A percentile compares a stretch with the other conserved stretches of the same genome.
These are phyloP conservation scores for Zhuqinia jingwanae DNA, from an alignment of 2,888 invertebrate species.

Conservation along the genomic window DNA sequence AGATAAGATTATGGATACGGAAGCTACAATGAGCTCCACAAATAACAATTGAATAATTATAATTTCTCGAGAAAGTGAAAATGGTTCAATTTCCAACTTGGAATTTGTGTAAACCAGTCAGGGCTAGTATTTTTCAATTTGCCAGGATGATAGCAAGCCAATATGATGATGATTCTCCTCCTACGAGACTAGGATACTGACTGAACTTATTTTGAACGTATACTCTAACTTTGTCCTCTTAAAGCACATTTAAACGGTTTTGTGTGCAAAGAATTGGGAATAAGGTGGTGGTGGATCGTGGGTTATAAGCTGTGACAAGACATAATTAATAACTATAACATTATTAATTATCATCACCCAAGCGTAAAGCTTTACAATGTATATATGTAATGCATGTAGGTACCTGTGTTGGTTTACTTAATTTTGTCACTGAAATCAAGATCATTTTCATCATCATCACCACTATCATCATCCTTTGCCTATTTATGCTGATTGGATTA, in stretches of 20 bases:
- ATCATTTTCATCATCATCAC: background rate
- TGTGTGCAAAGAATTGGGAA: constrained; percentile 1
- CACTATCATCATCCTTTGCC: too few relatives aligned
- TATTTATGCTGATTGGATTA: too few relatives aligned
- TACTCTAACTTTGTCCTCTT: constrained; percentile 49
- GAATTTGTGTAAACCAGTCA: constrained; percentile 22
- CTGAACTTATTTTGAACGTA: constrained; percentile 57
- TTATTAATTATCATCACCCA: background rate
- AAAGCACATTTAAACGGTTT: constrained; percentile 33
- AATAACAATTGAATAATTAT: background rate
- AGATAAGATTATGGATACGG: constrained; percentile 38
- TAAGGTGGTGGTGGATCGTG: background rate
- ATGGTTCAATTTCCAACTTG: constrained; percentile 16
- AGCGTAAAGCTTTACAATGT: constrained; percentile 1
- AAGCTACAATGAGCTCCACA: background rate
- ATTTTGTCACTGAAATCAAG: constrained; percentile 23
- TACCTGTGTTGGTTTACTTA: too few relatives aligned
- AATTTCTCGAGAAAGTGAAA: constrained; percentile 17
- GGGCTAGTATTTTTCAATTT: background rate
- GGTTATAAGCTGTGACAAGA: background rate
- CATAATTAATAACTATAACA: background rate
- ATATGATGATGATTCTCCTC: constrained; percentile 35
- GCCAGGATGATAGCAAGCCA: background rate
- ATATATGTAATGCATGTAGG: too few relatives aligned
- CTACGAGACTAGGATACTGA: constrained; percentile 64